These are phyloP conservation scores for Thamnophis elegans DNA, from an alignment of 2,797 vertebrate species.

Conservation along the genomic window DNA sequence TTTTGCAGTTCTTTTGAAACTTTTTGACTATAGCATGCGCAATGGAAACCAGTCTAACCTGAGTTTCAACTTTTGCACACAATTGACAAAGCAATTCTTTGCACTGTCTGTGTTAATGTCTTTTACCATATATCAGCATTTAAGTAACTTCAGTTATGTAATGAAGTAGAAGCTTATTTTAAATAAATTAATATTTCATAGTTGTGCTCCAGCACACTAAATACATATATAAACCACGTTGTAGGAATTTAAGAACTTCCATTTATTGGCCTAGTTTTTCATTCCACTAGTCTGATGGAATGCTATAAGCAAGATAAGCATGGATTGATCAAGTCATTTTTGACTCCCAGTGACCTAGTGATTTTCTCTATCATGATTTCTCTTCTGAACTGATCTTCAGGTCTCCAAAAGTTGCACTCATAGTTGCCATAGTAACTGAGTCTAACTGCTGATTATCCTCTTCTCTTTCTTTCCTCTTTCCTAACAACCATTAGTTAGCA, in stretches of 20 bases:
- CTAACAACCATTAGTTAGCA: not conserved
- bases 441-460: not conserved
- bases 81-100: not conserved
- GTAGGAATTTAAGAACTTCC: not conserved
- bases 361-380: not conserved
- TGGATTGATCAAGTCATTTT: not conserved
- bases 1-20: conserved; percentile 49
- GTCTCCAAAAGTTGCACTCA: not conserved
- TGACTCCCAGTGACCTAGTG: not conserved
- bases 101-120: not conserved
- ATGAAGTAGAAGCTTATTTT: not conserved
- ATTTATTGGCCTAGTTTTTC: not conserved
- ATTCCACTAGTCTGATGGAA: not conserved
- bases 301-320: not conserved
- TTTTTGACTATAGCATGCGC: not conserved
- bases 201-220: not conserved
- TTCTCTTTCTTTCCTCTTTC: not conserved
- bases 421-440: not conserved
- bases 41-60: conserved; percentile 57
- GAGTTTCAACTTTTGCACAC: conserved; percentile 48
- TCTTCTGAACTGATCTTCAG: not conserved
- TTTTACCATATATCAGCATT: not conserved
- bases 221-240: not conserved
- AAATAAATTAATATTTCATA: not conserved
- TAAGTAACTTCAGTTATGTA: not conserved